Evolutionary conservation across 2,888 invertebrate species (phyloP).

Genomic region (Dryocosmus kuriphilus): DNA sequence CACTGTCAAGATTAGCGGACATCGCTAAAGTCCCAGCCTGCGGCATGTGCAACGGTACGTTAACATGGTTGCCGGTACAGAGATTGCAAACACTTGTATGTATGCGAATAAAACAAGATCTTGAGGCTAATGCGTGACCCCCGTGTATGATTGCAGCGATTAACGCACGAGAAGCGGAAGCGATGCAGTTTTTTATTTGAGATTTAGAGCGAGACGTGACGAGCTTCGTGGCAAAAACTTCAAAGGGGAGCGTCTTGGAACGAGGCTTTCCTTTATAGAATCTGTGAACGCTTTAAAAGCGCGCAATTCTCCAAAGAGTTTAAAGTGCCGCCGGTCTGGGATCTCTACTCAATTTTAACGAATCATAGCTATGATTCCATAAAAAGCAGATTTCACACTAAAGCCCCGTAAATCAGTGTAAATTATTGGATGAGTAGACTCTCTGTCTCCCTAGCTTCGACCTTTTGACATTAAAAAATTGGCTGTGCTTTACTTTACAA

Average conservation of each 20-base stretch:
- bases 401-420: background rate
- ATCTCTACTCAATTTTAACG: slow-evolving; percentile 26
- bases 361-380: slow-evolving; percentile 12
- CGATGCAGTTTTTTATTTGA: slow-evolving; percentile 22
- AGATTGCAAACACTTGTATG: slow-evolving; percentile 38
- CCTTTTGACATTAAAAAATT: slow-evolving; percentile 19
- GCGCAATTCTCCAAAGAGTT: slow-evolving; percentile 10
- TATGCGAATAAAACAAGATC: slow-evolving; percentile 38
- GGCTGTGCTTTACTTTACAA: background rate
- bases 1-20: slow-evolving; percentile 34
- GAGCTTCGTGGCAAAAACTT: slow-evolving; percentile 24
- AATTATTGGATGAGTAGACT: background rate
- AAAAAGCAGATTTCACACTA: slow-evolving; percentile 3
- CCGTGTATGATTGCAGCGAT: slow-evolving; percentile 29
- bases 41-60: slow-evolving; percentile 38
- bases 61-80: slow-evolving; percentile 12
- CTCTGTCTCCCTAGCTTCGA: background rate
- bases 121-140: slow-evolving; percentile 39
- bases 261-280: slow-evolving; percentile 36
- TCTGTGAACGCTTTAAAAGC: slow-evolving; percentile 5
- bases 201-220: slow-evolving; percentile 35
- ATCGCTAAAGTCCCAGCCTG: slow-evolving; percentile 13
- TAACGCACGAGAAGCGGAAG: slow-evolving; percentile 34
- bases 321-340: background rate
- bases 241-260: slow-evolving; percentile 28